Percentiles rank a stretch among this genome's conserved stretches.
phyloP scores from a whole-genome alignment of 2,113 vertebrate species.

The Barnardius zonarius region DNA sequence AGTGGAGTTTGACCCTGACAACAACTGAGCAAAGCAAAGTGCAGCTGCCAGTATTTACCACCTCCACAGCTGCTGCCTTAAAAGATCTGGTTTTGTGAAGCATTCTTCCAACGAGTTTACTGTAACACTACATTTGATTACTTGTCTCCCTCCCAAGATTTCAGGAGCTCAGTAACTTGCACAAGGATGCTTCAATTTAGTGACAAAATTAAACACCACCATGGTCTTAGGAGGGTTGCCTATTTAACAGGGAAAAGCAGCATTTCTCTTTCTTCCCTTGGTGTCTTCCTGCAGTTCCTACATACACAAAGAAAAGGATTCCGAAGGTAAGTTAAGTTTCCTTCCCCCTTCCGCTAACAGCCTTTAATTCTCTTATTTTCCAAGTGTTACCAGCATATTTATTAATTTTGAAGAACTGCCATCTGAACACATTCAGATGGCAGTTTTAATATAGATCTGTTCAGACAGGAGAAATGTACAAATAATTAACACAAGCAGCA shows the following conservation, averaged over 20 bases:
- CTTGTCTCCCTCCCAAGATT: not conserved
- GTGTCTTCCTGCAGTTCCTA: not conserved
- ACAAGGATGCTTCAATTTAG: not conserved
- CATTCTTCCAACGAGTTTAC: not conserved
- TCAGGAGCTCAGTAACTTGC: not conserved
- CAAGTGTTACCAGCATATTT: too few species aligned
- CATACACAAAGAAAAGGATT: not conserved
- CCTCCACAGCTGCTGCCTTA: not conserved
- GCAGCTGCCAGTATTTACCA: not conserved
- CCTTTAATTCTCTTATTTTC: too few species aligned
- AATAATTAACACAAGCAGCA: too few species aligned
- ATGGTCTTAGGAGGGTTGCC: not conserved
- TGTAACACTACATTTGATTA: not conserved
- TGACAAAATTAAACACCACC: not conserved
- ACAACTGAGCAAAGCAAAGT: fast-evolving
- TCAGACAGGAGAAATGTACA: too few species aligned
- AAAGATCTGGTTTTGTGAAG: not conserved
- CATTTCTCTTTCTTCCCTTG: not conserved
- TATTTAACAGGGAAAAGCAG: not conserved
- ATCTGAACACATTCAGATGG: too few species aligned
- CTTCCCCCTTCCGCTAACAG: too few species aligned
- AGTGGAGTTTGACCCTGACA: not conserved
- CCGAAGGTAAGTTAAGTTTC: too few species aligned
- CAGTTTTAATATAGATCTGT: too few species aligned
- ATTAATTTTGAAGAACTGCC: too few species aligned